phyloP scores from a whole-genome alignment of 2,797 vertebrate genomes.

The Epinephelus awoara region DNA sequence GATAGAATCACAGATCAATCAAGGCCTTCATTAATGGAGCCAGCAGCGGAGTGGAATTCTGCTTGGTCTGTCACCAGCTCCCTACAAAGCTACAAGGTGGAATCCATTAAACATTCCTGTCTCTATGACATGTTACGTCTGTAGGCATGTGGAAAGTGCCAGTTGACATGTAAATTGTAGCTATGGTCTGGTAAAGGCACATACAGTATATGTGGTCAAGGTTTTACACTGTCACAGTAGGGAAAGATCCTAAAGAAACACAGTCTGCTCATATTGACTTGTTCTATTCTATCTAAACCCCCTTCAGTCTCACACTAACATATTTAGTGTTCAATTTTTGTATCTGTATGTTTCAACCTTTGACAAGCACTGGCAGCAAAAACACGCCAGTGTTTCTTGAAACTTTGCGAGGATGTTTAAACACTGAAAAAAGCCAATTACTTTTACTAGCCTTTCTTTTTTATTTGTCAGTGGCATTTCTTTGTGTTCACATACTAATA shows the following conservation, averaged over 20 bases:
- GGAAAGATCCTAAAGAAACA: constrained; percentile 45
- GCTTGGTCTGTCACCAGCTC: constrained; percentile 50
- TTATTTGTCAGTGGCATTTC: background rate
- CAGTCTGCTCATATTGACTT: constrained; percentile 43
- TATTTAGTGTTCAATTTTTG: background rate
- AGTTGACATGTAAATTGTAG: constrained; percentile 42
- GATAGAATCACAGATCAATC: constrained; percentile 71
- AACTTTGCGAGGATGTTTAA: background rate
- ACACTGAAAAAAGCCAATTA: background rate
- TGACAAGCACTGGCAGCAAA: background rate
- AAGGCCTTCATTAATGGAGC: constrained; percentile 70
- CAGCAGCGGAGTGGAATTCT: constrained; percentile 40
- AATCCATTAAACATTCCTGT: constrained; percentile 48
- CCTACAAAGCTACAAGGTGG: constrained; percentile 54
- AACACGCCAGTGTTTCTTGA: background rate
- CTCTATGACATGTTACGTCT: constrained; percentile 40
- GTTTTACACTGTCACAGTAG: constrained; percentile 19
- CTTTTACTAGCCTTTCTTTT: background rate
- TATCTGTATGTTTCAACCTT: constrained; percentile 2
- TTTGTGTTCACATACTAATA: background rate
- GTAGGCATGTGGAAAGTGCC: constrained; percentile 39
- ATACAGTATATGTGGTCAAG: background rate
- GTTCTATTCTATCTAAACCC: constrained; percentile 28
- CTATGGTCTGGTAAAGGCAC: constrained; percentile 5
- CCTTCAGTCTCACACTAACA: constrained; percentile 22